These are phyloP conservation scores for Propithecus coquereli DNA, from an alignment of 2,113 vertebrate genomes.

Conservation along the genomic window DNA sequence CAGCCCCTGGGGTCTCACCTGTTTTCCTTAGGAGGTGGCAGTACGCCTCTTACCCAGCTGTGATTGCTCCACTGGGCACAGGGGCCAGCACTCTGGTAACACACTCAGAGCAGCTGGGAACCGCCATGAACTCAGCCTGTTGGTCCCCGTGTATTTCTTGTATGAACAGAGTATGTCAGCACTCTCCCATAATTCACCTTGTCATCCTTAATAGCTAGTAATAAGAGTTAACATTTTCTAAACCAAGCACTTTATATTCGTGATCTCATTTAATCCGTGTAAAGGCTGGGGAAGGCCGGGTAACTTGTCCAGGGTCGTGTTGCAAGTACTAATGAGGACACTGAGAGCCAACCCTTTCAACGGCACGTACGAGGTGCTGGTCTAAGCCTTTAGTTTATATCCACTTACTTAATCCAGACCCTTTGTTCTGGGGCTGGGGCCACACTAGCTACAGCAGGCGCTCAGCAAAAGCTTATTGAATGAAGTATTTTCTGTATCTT, in stretches of 20 bases:
- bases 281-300: background rate
- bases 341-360: background rate
- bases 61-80: fast-evolving
- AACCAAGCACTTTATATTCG: background rate
- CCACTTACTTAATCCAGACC: fast-evolving
- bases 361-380: fast-evolving
- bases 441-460: fast-evolving
- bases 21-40: background rate
- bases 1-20: background rate
- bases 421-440: background rate
- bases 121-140: fast-evolving
- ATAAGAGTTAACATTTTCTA: background rate
- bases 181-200: background rate
- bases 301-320: background rate
- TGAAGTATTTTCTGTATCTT: background rate
- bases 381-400: background rate
- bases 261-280: background rate
- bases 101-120: background rate
- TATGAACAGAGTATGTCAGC: background rate
- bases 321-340: background rate
- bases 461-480: background rate
- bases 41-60: fast-evolving
- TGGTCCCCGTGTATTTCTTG: background rate
- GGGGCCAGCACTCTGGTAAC: background rate
- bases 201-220: background rate